Percentiles rank a stretch among this genome's conserved stretches.
phyloP scores from a whole-genome alignment of 37 sponge, comb jelly and placozoan genomes.

The Diacarnus erythraeanus region DNA sequence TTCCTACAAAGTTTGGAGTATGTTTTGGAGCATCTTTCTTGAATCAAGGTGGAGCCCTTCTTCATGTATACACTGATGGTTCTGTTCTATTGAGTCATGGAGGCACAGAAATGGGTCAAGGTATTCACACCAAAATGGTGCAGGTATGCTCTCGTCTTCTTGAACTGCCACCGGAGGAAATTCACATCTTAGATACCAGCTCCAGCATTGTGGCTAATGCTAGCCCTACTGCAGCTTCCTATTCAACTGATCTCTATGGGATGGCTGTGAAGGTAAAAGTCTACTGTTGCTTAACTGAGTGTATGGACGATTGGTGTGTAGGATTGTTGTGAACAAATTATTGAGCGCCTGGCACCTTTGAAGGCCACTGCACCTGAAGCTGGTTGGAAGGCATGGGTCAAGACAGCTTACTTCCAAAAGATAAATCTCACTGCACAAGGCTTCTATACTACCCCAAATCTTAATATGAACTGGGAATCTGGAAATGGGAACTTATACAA shows the following conservation, averaged over 20 bases:
- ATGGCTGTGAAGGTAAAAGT: conserved; percentile 65
- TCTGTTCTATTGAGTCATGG: conserved; percentile 84
- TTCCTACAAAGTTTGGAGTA: conserved; percentile 82
- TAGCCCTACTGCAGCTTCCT: conserved; percentile 80
- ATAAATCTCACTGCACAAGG: conserved; percentile 85
- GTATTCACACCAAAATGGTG: conserved; percentile 89
- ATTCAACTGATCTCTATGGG: conserved; percentile 87
- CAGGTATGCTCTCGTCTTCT: conserved; percentile 81
- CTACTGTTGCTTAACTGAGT: not conserved
- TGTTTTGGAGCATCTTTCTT: conserved; percentile 58
- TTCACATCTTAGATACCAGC: conserved; percentile 74
- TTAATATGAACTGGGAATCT: conserved; percentile 55
- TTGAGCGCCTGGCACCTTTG: conserved; percentile 59
- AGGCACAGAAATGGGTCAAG: conserved; percentile 93
- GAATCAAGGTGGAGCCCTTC: conserved; percentile 78
- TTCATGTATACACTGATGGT: conserved; percentile 82
- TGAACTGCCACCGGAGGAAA: conserved; percentile 45
- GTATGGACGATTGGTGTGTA: not conserved
- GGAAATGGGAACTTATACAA: conserved; percentile 50
- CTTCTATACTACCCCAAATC: conserved; percentile 48
- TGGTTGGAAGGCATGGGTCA: conserved; percentile 82
- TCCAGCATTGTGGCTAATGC: conserved; percentile 76
- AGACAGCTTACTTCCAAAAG: conserved; percentile 61
- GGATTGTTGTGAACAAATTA: conserved; percentile 81
- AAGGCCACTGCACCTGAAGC: conserved; percentile 52